Base-by-base conservation (phyloP, 1,140 invertebrate species). In the Brachionus plicatilis region DNA sequence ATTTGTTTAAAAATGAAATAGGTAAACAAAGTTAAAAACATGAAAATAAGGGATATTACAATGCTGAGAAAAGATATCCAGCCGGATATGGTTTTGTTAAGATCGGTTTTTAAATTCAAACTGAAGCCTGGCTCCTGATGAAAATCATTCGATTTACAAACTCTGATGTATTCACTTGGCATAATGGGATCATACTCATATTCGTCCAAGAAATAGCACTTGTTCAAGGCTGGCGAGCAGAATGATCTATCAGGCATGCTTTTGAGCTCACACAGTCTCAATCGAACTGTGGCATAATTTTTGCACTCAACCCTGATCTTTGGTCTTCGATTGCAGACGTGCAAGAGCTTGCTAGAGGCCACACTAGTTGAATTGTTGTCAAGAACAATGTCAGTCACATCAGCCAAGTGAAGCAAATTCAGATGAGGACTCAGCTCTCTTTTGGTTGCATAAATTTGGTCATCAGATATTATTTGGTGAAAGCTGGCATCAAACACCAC, bases 1-100 rank as follows among this genome's bases (percentile, higher is more conserved):
- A 92, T 86, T 84, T 89, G 89, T 29, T 89, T 88, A 24, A 92
- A 87, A 0, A 91, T 37, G 8, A 86, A 68, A 85, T 91, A 91
- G 0, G 91, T 89, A 1, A 89, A 12, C 14, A 92, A 84, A 0
- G 87, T 88, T 3, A 86, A 11, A 45, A 82, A 43, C 79, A 82
- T 82, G 20, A 68, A 60, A 4, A 68, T 12, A 11, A 82, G 29
- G 12, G 50, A 65, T 41, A 82, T 68, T 2, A 68, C 43, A 20
- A 56, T 82, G 53, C 53, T 68, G 24, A 68, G n/a, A 65, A 82
- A 60, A 41, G 79, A 82, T 29, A 82, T 20, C 79, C 79, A 82
- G 1, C 79, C 79, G 6, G 79, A 45, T 68, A 82, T 76, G 2
- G 45, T 76, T 50, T 76, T 76, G 43, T 76, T 76, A 5, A 50